phyloP scores from a whole-genome alignment of 2,797 vertebrate genomes.

The Apodemus agrarius region DNA sequence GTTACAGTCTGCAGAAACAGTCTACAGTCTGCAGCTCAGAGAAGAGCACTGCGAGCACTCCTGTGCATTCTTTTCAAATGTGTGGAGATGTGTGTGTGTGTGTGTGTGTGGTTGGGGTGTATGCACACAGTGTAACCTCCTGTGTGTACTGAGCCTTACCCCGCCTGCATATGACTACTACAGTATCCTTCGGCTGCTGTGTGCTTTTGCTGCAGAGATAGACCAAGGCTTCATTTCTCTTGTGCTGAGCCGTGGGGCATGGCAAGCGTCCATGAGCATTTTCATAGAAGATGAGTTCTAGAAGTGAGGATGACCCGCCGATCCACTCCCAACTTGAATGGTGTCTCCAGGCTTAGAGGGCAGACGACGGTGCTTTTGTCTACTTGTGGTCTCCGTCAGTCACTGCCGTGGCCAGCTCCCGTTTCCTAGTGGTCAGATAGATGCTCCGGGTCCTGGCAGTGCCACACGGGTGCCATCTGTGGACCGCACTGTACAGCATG shows the following conservation, averaged over 20 bases:
- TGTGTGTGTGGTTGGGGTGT: neutral
- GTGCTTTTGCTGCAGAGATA: neutral
- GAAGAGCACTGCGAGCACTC: neutral
- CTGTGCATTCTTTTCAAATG: slow-evolving; percentile 15
- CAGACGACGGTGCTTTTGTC: neutral
- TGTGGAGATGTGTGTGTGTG: neutral
- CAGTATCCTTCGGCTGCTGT: neutral
- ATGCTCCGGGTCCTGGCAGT: neutral
- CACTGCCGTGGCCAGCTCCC: rapidly evolving
- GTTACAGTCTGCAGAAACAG: neutral
- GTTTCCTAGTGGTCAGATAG: neutral
- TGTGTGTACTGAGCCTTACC: neutral
- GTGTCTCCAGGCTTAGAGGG: neutral
- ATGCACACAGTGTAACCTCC: neutral
- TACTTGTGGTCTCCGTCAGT: neutral
- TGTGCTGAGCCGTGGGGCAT: neutral
- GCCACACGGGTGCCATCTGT: rapidly evolving
- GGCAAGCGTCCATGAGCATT: neutral
- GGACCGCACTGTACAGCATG: rapidly evolving
- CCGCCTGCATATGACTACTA: neutral
- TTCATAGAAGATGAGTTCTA: neutral
- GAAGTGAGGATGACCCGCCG: neutral
- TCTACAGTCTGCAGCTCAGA: neutral
- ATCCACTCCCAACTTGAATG: neutral
- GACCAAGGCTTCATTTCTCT: neutral